A percentile compares a stretch with the other conserved stretches of the same genome.
phyloP scores from a whole-genome alignment of 2,113 vertebrate species.

The Sylvia atricapilla region DNA sequence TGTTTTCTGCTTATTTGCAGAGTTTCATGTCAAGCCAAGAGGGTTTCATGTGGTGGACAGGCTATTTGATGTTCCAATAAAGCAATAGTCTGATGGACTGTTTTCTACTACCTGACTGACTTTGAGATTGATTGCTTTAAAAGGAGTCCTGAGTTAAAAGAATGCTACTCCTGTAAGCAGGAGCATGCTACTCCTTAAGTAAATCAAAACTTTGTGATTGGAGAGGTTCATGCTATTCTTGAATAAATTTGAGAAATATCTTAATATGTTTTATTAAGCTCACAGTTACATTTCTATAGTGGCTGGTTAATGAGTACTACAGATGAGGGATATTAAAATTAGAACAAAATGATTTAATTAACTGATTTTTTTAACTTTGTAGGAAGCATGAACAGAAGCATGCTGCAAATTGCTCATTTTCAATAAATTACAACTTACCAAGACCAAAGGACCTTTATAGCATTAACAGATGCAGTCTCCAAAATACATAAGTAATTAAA shows the following conservation, averaged over 20 bases:
- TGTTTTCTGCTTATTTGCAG: not conserved
- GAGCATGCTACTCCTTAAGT: not conserved
- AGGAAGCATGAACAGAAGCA: not conserved
- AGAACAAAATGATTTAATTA: not conserved
- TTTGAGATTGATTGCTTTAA: not conserved
- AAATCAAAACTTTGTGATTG: not conserved
- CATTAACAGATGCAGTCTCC: not conserved
- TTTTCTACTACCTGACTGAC: not conserved
- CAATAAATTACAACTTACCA: not conserved
- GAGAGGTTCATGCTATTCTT: not conserved
- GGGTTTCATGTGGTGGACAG: not conserved
- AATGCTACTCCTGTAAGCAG: not conserved
- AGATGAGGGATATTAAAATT: not conserved
- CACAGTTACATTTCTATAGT: not conserved
- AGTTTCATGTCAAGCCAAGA: not conserved
- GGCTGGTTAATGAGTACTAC: not conserved
- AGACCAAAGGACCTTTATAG: not conserved
- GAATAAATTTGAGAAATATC: not conserved
- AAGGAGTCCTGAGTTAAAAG: not conserved
- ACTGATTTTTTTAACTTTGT: not conserved
- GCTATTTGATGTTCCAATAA: not conserved
- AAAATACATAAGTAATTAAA: not conserved
- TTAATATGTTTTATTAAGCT: not conserved
- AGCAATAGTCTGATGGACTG: not conserved
- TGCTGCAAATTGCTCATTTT: not conserved